Evolutionary conservation across 2,113 vertebrate species (phyloP), one percentile per base, ranked within the genome.

Genomic region (Hippoglossus stenolepis): DNA sequence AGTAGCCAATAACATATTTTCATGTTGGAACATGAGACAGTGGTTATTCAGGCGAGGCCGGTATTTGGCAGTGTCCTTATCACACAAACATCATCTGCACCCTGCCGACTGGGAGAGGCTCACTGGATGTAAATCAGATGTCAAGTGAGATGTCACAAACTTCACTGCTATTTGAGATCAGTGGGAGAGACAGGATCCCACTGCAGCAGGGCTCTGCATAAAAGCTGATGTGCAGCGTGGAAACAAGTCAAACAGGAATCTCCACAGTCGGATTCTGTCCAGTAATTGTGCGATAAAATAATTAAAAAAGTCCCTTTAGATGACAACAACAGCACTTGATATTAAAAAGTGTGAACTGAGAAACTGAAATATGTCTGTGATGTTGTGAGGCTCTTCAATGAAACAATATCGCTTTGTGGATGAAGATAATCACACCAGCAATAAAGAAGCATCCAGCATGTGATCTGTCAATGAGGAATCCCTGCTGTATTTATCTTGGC

Each of bases 401-500:
- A 59, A n/a, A 45, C n/a, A 17, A 2, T 17, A 43, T 67, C 18
- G 3, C 0, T 49, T 75, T 79, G 23, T 28, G 17, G 5, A 14
- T 12, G 15, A 31, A 58, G 13, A 38, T 23, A 11, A 67, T 73
- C 65, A 26, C 66, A 57, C 18, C 17, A n/a, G 24, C 10, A 17
- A 59, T 18, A 64, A 21, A 51, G n/a, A 70, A 56, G 6, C 47
- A 78, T 65, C 68, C 20, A 49, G 28, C 51, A 60, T 64, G 43
- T 20, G 38, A 47, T 47, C 43, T 68, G 28, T 82, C 73, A 73
- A 63, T 65, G 49, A 65, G 47, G 72, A 58, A 74, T 74, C 40
- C 18, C 10, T 38, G 53, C n/a, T 77, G 73, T 57, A 64, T 75
- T 85, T 82, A 47, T 73, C 66, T 88, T 88, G 73, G 76, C 87